Evolutionary conservation across 2,888 invertebrate genomes (phyloP).

Genomic region (Lasioglossum leucozonium): DNA sequence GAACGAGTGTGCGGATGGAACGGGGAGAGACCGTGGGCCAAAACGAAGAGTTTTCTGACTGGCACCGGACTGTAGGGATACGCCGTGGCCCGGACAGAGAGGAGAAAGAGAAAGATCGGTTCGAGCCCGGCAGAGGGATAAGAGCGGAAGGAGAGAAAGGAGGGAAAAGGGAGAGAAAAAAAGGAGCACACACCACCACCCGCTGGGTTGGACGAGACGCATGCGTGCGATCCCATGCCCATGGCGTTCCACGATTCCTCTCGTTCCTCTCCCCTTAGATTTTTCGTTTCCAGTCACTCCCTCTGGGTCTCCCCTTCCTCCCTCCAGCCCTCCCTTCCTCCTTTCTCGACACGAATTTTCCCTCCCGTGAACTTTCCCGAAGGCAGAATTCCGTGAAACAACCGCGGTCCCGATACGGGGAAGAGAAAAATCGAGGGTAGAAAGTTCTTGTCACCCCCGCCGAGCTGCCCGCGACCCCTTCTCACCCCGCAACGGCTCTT

Average conservation of each 20-base stretch:
- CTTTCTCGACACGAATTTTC: conserved; percentile 1
- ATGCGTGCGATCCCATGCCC: conserved; percentile 79
- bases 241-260: conserved; percentile 72
- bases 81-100: conserved; percentile 41
- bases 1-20: conserved; percentile 41
- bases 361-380: background rate
- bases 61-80: conserved; percentile 70
- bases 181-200: conserved; percentile 75
- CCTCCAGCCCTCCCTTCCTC: conserved; percentile 28
- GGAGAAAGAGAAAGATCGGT: conserved; percentile 58
- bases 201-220: conserved; percentile 81
- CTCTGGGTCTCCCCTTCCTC: conserved; percentile 22
- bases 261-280: conserved; percentile 50
- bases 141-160: conserved; percentile 55
- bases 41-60: conserved; percentile 73
- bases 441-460: background rate
- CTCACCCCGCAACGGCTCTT: background rate
- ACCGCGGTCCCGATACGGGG: background rate
- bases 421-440: conserved; percentile 20
- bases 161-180: conserved; percentile 55
- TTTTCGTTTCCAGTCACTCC: conserved; percentile 60
- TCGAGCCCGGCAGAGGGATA: conserved; percentile 49
- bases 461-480: background rate
- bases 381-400: conserved; percentile 19
- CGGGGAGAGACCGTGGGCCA: conserved; percentile 47